These are phyloP conservation scores for Poecilia wingei DNA, from an alignment of 2,797 vertebrate genomes.

Conservation along the genomic window DNA sequence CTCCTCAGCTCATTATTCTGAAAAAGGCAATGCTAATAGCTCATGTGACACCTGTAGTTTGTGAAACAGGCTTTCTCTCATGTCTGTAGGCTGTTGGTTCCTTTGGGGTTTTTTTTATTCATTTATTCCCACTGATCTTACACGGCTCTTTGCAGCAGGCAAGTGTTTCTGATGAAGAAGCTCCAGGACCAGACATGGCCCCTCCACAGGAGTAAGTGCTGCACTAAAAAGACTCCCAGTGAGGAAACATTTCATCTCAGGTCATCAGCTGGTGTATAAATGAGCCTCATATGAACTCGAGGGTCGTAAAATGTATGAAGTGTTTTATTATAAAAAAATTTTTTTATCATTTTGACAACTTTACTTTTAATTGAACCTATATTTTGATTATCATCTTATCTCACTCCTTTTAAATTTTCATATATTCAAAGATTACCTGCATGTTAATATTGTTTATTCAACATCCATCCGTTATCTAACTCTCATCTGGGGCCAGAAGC, in stretches of 20 bases:
- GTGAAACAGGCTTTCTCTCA: background rate
- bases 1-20: background rate
- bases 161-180: background rate
- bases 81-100: background rate
- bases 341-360: background rate
- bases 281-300: background rate
- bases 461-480: background rate
- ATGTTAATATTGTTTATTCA: background rate
- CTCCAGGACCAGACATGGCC: background rate
- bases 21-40: background rate
- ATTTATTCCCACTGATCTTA: background rate
- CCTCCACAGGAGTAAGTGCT: background rate
- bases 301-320: background rate
- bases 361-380: background rate
- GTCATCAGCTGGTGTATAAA: constrained; percentile 3
- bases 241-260: background rate
- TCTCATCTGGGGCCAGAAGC: background rate
- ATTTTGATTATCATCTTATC: background rate
- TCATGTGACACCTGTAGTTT: background rate
- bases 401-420: background rate
- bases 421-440: background rate
- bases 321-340: background rate
- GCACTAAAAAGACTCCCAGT: background rate
- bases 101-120: no score
- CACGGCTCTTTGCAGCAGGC: background rate